Conservation (phyloP, 2,113 vertebrate genomes). For the Heliornis fulica region DNA sequence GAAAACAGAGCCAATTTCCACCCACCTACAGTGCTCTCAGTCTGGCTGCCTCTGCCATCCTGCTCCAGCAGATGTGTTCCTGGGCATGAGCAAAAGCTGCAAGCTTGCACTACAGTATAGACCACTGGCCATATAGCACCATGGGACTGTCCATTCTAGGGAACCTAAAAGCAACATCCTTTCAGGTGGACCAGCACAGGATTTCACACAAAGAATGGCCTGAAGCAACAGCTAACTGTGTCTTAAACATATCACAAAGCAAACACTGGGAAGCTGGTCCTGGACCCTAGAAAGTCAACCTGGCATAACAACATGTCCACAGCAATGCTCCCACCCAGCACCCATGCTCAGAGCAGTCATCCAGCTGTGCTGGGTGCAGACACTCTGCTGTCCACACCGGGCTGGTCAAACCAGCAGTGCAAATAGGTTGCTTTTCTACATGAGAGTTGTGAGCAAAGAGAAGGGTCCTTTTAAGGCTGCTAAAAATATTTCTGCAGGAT, state of each 20-base stretch:
- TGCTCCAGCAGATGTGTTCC: not conserved
- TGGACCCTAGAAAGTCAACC: not conserved
- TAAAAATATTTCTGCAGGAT: not conserved
- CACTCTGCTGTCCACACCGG: accelerated
- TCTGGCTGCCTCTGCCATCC: not conserved
- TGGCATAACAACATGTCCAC: not conserved
- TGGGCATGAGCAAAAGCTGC: not conserved
- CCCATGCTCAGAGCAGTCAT: not conserved
- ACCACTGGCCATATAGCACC: not conserved
- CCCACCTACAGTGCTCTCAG: too few species aligned
- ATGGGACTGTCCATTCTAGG: not conserved
- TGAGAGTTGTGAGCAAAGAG: not conserved
- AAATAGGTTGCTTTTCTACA: not conserved
- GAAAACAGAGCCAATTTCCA: not conserved
- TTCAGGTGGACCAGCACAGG: accelerated
- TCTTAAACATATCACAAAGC: not conserved
- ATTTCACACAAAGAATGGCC: not conserved
- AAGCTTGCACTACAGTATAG: not conserved
- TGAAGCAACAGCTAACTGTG: not conserved
- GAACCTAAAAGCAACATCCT: not conserved
- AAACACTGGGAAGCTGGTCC: not conserved
- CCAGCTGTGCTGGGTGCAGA: accelerated
- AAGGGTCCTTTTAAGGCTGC: not conserved
- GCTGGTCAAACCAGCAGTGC: accelerated
- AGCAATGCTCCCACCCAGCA: accelerated